Evolutionary conservation across 1,140 invertebrate species (phyloP), one percentile per base, ranked within the genome.

Genomic region (Anoplophora glabripennis): DNA sequence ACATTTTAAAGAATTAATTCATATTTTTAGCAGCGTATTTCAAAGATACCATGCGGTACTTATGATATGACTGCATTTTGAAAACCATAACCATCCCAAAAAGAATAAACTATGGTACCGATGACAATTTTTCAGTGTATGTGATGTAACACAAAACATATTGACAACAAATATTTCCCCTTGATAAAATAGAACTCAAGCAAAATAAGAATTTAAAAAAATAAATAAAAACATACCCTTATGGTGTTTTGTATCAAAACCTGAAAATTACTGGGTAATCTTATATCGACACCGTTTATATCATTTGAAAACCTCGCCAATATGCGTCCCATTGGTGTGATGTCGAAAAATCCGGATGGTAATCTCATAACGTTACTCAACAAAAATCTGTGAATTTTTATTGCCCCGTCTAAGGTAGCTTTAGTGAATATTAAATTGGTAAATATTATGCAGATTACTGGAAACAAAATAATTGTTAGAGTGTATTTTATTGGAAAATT

Each of bases 331-430:
- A 76, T 75, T 4, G 89, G 88, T 61, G 86, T 89, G 35, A 77
- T 80, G 76, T 90, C 88, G 75, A 91, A 92, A 79, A 91, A 92
- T 35, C 74, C 75, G 77, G 86, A 84, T 12, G 88, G 84, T 62
- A 81, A 81, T 54, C 74, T 77, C 68, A 92, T 67, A 65, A 88
- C 72, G 66, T 80, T 80, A 40, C 70, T 67, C 42, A 92, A 79
- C 46, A 89, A 40, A 90, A 56, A 59, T 14, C 73, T 64, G 73
- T 89, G 87, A 57, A 89, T 73, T 66, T 61, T 61, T 52, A 67
- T 63, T 54, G 84, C 82, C 56, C 86, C 85, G 59, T 77, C 73
- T 56, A 87, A 63, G 36, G 81, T 77, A 70, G 84, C 84, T 37
- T 53, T 64, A 3, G 66, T 64, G 36, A 60, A 61, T 17, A 40